Base-by-base conservation (phyloP, 2,797 vertebrate species). In the Pagetopsis macropterus region DNA sequence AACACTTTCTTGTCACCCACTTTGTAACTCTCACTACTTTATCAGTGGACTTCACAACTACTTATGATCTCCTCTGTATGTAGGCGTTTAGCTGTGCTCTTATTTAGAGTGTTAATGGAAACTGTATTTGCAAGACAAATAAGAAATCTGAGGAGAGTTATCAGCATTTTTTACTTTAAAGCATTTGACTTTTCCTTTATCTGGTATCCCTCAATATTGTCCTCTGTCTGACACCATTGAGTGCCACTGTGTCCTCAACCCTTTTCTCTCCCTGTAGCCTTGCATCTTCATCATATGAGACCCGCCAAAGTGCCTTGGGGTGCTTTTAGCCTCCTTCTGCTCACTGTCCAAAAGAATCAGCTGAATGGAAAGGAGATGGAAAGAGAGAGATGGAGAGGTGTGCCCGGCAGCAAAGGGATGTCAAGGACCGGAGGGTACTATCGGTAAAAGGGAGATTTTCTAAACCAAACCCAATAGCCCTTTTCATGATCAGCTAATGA, bases 241-340 rank as follows among this genome's bases (percentile, higher is more conserved):
- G 3, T 27, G 57, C 65, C 67, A 23, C 27, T 41, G 56, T n/a
- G 48, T 65, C 49, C 64, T 70, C 31, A 33, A 52, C 23, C 44
- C 21, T 62, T 44, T 64, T 84, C 66, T 56, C 66, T 71, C 17
- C 31, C 41, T 50, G 56, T 73, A 70, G 57, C 76, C 50, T 81
- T 9, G 0, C 57, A 82, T 76, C 72, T 80, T 65, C 72, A 77
- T 83, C 81, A 81, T 79, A 74, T 46, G 78, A 72, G 67, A 70
- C 77, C 63, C 48, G 69, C 62, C 3, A 2, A 71, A 56, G 46
- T 31, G 73, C 88, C 86, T 2, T 37, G 75, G 78, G 90, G 82
- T 46, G 82, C 83, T 19, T 78, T 91, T 91, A 86, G 81, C 88
- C 84, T 83, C 87, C 85, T 79, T 88, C 84, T 90, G 88, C 76